Evolutionary conservation across 1,140 invertebrate genomes (phyloP), one percentile per base, ranked within the genome.

Genomic region (Ceratitis capitata): DNA sequence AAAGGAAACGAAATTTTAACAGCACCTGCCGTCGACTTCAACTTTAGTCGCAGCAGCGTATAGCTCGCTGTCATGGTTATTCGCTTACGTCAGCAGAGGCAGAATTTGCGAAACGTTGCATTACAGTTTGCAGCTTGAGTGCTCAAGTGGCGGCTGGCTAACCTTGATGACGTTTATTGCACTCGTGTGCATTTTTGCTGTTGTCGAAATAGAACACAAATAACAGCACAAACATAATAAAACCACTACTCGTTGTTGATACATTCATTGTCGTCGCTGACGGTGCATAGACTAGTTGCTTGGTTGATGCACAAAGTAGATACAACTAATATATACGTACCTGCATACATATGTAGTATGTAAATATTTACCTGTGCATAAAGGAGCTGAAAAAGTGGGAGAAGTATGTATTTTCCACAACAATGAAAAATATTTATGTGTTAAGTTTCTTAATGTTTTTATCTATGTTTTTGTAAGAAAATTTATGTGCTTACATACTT

Each of bases 161-260:
- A 88, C 88, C 88, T 89, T 89, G 88, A 89, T 89, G 88, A 89
- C 88, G 88, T 89, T 89, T 89, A 89, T 89, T 89, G 88, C 88
- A 89, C 88, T 89, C 88, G 88, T 86, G 85, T 74, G 51, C 47
- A 85, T 32, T 83, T 83, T 83, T 26, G 35, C n/a, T 45, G 69
- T 19, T 26, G 69, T 78, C 69, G 26, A 78, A 47, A 78, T 78
- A 78, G 35, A 78, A 78, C 69, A 78, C 69, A 42, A 78, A 78
- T 23, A 78, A 42, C n/a, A n/a, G 32, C 7, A 26, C 4, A n/a
- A n/a, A n/a, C n/a, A n/a, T n/a, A n/a, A 69, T 35, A 35, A 32
- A 69, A 32, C 32, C 32, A 39, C 64, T 42, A 74, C 35, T 42
- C 35, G 64, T 42, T 74, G 32, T n/a, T n/a, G n/a, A 61, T 74